Base-by-base conservation (phyloP, 2,888 invertebrate genomes). In the Microctonus aethiopoides region DNA sequence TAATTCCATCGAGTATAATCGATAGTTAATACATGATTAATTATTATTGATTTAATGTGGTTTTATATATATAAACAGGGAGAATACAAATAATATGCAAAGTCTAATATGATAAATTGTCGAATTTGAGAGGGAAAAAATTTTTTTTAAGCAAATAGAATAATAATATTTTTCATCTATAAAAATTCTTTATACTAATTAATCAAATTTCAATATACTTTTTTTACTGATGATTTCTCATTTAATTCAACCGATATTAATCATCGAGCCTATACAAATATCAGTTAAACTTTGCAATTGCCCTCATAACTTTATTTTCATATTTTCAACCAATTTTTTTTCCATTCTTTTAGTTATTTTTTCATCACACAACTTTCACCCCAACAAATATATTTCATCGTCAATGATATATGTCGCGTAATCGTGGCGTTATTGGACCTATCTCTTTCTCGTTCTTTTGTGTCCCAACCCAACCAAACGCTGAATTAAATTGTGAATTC, bases 271-370 rank as follows among this genome's bases (percentile, higher is more conserved):
- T 54, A 22, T 22, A 54, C 22, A 46, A 34, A 34, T 22, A 65
- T 54, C 54, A 65, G 64, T 59, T 60, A 52, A 69, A 61, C 70
- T 70, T 70, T 36, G 41, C 69, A 69, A 64, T 69, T 65, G 24
- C 41, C 41, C n/a, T 68, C 69, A 65, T 69, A 69, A 69, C 69
- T 69, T 69, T 66, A 66, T 61, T 70, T 70, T 61, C 66, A 39
- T 61, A 64, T 69, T 39, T 61, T 54, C 52, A 52, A 51, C 34
- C 6, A 36, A 9, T 10, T 39, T 39, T 39, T 39, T 60, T 36
- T 60, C n/a, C n/a, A n/a, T 51, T 64, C 29, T 32, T 24, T 51
- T 60, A 52, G 20, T 63, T 63, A 51, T 67, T 51, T 59, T 22
- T 26, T 41, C 7, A 13, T 11, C 22, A 36, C 16, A 60, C 10